phyloP scores from a whole-genome alignment of 2,888 invertebrate genomes.

The Campaea margaritaria region DNA sequence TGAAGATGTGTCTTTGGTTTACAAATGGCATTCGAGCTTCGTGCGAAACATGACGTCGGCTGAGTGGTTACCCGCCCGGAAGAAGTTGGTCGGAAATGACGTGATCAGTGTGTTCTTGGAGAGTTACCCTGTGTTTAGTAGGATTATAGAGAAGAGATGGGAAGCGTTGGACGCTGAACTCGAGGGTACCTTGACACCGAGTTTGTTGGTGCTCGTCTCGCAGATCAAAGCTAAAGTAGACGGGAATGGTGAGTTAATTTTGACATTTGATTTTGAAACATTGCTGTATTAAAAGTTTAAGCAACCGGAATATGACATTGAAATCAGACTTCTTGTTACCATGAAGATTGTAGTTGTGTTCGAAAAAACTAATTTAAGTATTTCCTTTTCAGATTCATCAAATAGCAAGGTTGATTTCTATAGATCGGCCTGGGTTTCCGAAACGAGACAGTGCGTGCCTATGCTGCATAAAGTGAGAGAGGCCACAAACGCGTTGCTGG shows the following conservation, averaged over 20 bases:
- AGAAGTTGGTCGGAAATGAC: slow-evolving; percentile 72
- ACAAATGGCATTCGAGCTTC: slow-evolving; percentile 86
- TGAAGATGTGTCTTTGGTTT: slow-evolving; percentile 86
- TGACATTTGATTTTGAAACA: not conserved
- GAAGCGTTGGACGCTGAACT: slow-evolving; percentile 81
- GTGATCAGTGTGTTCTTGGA: slow-evolving; percentile 80
- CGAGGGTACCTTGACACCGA: slow-evolving; percentile 83
- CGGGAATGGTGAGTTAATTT: slow-evolving; percentile 64
- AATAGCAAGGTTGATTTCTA: slow-evolving; percentile 89
- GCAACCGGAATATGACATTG: no score
- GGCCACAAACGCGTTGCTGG: slow-evolving; percentile 87
- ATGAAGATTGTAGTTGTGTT: not conserved
- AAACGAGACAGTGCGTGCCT: slow-evolving; percentile 89
- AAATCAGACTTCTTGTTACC: no score
- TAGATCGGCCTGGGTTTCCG: slow-evolving; percentile 91
- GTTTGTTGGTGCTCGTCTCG: slow-evolving; percentile 85
- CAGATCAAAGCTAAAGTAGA: slow-evolving; percentile 80
- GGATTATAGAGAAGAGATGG: slow-evolving; percentile 80
- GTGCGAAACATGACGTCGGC: slow-evolving; percentile 84
- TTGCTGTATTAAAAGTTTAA: no score
- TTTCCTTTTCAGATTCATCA: slow-evolving; percentile 55
- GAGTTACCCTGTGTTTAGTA: slow-evolving; percentile 86
- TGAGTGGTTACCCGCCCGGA: slow-evolving; percentile 85
- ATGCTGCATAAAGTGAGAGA: slow-evolving; percentile 88
- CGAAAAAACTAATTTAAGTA: not conserved